These are phyloP conservation scores for Zhuqinia jingwanae DNA, from an alignment of 2,888 invertebrate genomes.

Conservation along the genomic window DNA sequence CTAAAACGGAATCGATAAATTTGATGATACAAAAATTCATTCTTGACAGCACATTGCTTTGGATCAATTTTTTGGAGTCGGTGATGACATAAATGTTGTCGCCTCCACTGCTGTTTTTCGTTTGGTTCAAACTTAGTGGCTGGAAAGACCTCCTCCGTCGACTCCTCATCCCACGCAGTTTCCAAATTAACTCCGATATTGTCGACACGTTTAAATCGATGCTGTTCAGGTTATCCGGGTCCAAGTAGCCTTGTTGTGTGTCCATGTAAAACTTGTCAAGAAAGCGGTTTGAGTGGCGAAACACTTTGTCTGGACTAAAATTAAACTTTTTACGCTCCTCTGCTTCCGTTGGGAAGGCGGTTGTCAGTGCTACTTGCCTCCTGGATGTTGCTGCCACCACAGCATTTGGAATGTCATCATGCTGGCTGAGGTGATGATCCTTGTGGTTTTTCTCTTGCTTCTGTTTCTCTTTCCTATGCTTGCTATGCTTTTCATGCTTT, in stretches of 20 bases:
- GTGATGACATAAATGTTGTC: constrained; percentile 79
- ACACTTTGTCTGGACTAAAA: constrained; percentile 67
- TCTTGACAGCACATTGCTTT: constrained; percentile 81
- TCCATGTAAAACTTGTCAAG: constrained; percentile 73
- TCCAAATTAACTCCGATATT: constrained; percentile 77
- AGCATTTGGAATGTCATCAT: not conserved
- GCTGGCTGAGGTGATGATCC: constrained; percentile 37
- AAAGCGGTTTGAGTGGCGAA: constrained; percentile 76
- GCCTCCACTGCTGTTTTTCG: constrained; percentile 1
- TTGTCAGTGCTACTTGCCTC: not conserved
- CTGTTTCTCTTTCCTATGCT: constrained; percentile 27
- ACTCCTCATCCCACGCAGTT: constrained; percentile 74
- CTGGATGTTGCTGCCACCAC: not conserved
- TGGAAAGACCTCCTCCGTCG: constrained; percentile 73
- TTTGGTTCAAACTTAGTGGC: constrained; percentile 38
- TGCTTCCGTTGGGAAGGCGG: not conserved
- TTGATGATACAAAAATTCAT: too few relatives aligned
- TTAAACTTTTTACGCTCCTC: constrained; percentile 49
- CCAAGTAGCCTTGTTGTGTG: constrained; percentile 60
- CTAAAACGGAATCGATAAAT: too few relatives aligned
- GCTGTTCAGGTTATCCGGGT: constrained; percentile 59
- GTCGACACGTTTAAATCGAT: constrained; percentile 76
- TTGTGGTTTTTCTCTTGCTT: not conserved
- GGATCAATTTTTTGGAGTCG: constrained; percentile 55
- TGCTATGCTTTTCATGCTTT: constrained; percentile 55